Evolutionary conservation across 2,797 vertebrate genomes (phyloP).

Genomic region (Scarus forsteni): DNA sequence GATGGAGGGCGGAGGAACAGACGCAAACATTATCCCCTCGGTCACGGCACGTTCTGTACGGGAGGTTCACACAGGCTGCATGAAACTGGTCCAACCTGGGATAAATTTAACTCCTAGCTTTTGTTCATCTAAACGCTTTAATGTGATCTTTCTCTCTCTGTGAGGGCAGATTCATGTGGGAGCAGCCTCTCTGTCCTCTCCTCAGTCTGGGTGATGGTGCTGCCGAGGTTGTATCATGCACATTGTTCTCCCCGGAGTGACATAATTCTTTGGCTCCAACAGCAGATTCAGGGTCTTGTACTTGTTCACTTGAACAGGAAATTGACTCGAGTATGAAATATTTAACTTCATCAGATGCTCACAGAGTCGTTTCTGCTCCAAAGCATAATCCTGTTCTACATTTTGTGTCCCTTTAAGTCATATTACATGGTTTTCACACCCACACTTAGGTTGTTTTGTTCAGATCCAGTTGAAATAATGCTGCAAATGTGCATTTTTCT

Average conservation of each 20-base stretch:
- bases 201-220: slow-evolving; percentile 42
- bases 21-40: slow-evolving; percentile 64
- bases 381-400: neutral
- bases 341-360: neutral
- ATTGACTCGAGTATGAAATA: slow-evolving; percentile 17
- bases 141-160: slow-evolving; percentile 32
- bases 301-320: slow-evolving; percentile 6
- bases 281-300: slow-evolving; percentile 23
- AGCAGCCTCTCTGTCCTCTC: slow-evolving; percentile 40
- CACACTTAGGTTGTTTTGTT: neutral
- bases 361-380: neutral
- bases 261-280: slow-evolving; percentile 49
- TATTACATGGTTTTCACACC: neutral
- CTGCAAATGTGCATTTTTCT: neutral
- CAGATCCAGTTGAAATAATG: neutral
- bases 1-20: slow-evolving; percentile 38
- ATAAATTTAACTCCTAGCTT: slow-evolving; percentile 54
- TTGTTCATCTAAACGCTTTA: slow-evolving; percentile 48
- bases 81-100: slow-evolving; percentile 55
- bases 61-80: slow-evolving; percentile 52
- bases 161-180: slow-evolving; percentile 28
- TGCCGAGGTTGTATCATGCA: slow-evolving; percentile 64
- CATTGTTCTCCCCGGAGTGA: slow-evolving; percentile 55
- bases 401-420: neutral
- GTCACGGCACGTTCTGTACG: slow-evolving; percentile 58